These are phyloP conservation scores for Pyrrhia umbra DNA, from an alignment of 2,888 invertebrate species.

Conservation along the genomic window DNA sequence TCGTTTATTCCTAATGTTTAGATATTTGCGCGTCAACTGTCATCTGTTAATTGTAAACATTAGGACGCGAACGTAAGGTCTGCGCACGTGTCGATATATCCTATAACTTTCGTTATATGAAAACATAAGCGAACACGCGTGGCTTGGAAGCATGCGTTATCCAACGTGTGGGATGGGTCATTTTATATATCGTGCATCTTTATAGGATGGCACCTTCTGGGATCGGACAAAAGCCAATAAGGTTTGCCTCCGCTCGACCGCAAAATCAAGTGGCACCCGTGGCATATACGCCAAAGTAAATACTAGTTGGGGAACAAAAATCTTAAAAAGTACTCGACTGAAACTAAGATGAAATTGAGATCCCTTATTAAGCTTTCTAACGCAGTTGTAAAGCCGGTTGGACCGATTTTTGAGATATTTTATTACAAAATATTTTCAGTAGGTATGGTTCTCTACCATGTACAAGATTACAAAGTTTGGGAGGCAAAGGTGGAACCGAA, in stretches of 20 bases:
- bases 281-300: slow-evolving; percentile 5
- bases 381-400: too few species aligned
- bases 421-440: too few species aligned
- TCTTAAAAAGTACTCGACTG: background rate
- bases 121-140: slow-evolving; percentile 24
- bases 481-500: too few species aligned
- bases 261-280: slow-evolving; percentile 34
- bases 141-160: slow-evolving; percentile 28
- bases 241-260: slow-evolving; percentile 49
- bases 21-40: background rate
- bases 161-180: slow-evolving; percentile 10
- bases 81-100: background rate
- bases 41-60: slow-evolving; percentile 19
- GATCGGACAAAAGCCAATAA: slow-evolving; percentile 48
- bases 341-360: background rate
- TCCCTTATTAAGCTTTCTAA: too few species aligned
- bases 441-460: too few species aligned
- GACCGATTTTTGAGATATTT: too few species aligned
- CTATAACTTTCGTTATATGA: slow-evolving; percentile 11
- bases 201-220: slow-evolving; percentile 14
- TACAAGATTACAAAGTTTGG: too few species aligned
- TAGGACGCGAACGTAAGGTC: slow-evolving; percentile 1
- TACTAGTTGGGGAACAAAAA: background rate
- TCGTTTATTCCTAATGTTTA: slow-evolving; percentile 4
- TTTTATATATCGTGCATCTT: background rate